These are phyloP conservation scores for Petrolisthes cinctipes DNA, from an alignment of 2,888 invertebrate species.

Conservation along the genomic window DNA sequence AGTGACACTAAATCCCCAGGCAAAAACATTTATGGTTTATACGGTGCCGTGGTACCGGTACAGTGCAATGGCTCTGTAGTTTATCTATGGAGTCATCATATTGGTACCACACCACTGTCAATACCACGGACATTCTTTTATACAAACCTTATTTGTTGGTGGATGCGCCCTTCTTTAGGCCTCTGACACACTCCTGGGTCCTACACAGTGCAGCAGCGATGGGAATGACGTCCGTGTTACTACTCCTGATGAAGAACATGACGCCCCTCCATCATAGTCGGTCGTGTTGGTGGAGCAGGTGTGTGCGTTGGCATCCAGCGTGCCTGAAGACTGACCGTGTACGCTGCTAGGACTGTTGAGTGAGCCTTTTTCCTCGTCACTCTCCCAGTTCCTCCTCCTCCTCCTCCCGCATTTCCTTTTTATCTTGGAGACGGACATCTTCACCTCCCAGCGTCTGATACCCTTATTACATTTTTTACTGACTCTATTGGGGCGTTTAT, in stretches of 20 bases:
- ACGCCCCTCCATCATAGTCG: slow-evolving; percentile 49
- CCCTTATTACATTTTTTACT: too few relatives aligned
- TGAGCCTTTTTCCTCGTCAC: background rate
- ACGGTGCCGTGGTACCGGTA: too few relatives aligned
- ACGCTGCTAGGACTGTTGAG: slow-evolving; percentile 30
- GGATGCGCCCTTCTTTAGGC: too few relatives aligned
- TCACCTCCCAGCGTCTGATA: background rate
- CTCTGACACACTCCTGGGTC: too few relatives aligned
- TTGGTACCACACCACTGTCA: too few relatives aligned
- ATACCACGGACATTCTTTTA: too few relatives aligned
- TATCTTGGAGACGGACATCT: slow-evolving; percentile 1
- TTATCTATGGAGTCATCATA: too few relatives aligned
- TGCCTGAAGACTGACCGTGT: slow-evolving; percentile 40
- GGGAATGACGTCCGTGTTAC: slow-evolving; percentile 11
- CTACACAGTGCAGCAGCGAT: background rate
- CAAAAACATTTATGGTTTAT: too few relatives aligned
- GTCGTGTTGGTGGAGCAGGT: slow-evolving; percentile 56
- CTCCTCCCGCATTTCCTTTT: background rate
- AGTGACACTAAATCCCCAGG: too few relatives aligned
- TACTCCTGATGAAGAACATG: slow-evolving; percentile 43
- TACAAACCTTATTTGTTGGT: too few relatives aligned
- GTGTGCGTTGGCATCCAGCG: slow-evolving; percentile 42
- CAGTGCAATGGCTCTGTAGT: too few relatives aligned
- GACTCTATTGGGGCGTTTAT: too few relatives aligned
- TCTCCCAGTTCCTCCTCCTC: background rate